Evolutionary conservation across 2,888 invertebrate species (phyloP).

Genomic region (Phanerotoma sp.): DNA sequence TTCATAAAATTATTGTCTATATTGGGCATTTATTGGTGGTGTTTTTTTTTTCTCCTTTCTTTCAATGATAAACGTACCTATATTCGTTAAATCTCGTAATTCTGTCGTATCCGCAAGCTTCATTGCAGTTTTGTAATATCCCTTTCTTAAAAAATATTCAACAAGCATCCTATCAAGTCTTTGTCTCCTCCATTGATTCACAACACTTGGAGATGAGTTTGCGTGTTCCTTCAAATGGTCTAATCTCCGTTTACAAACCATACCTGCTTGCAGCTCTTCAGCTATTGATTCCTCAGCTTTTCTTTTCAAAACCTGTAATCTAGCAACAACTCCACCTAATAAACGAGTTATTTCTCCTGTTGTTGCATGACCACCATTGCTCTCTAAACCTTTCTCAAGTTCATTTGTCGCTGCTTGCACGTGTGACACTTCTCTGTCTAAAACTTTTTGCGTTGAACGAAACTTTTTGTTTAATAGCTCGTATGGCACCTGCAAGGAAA

Average conservation of each 20-base stretch:
- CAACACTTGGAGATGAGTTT: constrained; percentile 59
- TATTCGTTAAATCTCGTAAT: constrained; percentile 87
- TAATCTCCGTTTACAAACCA: constrained; percentile 87
- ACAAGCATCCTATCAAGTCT: constrained; percentile 94
- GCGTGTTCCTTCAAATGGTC: constrained; percentile 87
- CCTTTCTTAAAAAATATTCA: constrained; percentile 92
- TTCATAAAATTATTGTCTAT: too few relatives aligned
- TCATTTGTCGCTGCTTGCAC: constrained; percentile 79
- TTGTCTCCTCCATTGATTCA: constrained; percentile 80
- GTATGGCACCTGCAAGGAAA: constrained; percentile 79
- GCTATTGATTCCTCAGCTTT: constrained; percentile 93
- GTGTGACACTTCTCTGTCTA: constrained; percentile 91
- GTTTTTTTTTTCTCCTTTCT: too few relatives aligned
- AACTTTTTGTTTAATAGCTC: constrained; percentile 98
- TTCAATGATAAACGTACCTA: constrained; percentile 69
- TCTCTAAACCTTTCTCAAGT: constrained; percentile 74
- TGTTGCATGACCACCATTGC: constrained; percentile 54
- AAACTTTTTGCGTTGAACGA: constrained; percentile 88
- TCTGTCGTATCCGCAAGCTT: constrained; percentile 80
- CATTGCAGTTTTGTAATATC: constrained; percentile 93
- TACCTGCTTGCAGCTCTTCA: constrained; percentile 88
- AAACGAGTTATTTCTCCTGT: constrained; percentile 77
- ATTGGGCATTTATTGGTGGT: too few relatives aligned
- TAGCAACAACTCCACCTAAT: constrained; percentile 87
- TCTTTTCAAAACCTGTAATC: constrained; percentile 84